Evolutionary conservation across 2,113 vertebrate species (phyloP).

Genomic region (Spea bombifrons): DNA sequence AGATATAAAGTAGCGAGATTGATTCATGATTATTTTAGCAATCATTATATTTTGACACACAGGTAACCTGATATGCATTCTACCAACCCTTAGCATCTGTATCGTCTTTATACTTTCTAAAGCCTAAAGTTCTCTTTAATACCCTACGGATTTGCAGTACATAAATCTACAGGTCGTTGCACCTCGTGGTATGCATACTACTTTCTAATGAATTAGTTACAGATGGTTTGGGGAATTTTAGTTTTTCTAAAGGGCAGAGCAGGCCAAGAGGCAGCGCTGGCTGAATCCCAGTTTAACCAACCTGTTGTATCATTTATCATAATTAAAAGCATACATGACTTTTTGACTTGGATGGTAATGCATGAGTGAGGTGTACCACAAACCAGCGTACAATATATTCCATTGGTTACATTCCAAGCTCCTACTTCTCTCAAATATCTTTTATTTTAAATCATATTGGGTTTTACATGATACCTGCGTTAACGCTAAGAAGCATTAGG

Average conservation of each 20-base stretch:
- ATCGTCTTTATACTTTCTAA: background rate
- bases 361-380: background rate
- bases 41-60: no score
- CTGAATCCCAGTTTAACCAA: background rate
- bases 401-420: background rate
- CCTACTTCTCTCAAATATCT: background rate
- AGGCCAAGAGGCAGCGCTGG: background rate
- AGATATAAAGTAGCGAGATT: no score
- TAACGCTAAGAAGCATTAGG: background rate
- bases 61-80: background rate
- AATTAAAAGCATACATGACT: slow-evolving; percentile 2
- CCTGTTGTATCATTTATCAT: slow-evolving; percentile 10
- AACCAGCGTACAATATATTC: background rate
- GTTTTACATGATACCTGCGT: background rate
- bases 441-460: background rate
- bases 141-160: background rate
- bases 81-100: background rate
- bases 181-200: background rate
- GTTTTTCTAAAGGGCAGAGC: background rate
- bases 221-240: slow-evolving; percentile 2
- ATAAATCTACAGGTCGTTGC: background rate
- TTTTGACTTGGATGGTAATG: background rate
- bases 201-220: slow-evolving; percentile 22
- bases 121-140: background rate
- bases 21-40: no score